Evolutionary conservation across 2,888 invertebrate genomes (phyloP).

Genomic region (Volucella bombylans): DNA sequence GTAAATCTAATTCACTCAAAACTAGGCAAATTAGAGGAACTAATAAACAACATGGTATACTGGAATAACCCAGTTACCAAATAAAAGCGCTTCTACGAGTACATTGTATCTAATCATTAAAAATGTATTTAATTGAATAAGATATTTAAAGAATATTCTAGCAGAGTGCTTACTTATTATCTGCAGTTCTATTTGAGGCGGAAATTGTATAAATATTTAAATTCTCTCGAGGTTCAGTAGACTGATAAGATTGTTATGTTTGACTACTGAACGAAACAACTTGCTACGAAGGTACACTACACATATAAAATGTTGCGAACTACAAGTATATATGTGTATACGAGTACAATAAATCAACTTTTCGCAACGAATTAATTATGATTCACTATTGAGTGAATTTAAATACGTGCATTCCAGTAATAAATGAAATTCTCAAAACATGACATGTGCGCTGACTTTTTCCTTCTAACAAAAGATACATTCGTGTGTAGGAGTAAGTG

Average conservation of each 20-base stretch:
- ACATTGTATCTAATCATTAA: constrained; percentile 13
- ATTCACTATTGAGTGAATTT: too few relatives aligned
- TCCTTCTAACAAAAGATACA: too few relatives aligned
- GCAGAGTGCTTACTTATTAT: constrained; percentile 8
- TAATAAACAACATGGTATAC: neutral
- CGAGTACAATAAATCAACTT: too few relatives aligned
- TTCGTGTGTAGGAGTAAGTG: too few relatives aligned
- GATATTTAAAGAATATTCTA: constrained; percentile 5
- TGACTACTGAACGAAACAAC: constrained; percentile 10
- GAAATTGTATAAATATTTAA: constrained; percentile 14
- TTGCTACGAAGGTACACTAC: too few relatives aligned
- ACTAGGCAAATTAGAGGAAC: neutral
- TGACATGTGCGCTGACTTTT: too few relatives aligned
- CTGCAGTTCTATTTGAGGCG: neutral
- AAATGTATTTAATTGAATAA: constrained; percentile 17
- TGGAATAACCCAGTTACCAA: constrained; percentile 43
- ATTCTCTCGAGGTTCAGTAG: neutral
- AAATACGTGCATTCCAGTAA: too few relatives aligned
- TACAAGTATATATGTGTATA: too few relatives aligned
- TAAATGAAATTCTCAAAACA: too few relatives aligned
- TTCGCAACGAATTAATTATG: too few relatives aligned
- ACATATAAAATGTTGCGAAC: too few relatives aligned
- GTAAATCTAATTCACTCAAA: constrained; percentile 19
- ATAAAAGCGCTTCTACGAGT: neutral
- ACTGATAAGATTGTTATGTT: constrained; percentile 21